phyloP scores from a whole-genome alignment of 1,140 invertebrate genomes.

The Rhagoletis pomonella region DNA sequence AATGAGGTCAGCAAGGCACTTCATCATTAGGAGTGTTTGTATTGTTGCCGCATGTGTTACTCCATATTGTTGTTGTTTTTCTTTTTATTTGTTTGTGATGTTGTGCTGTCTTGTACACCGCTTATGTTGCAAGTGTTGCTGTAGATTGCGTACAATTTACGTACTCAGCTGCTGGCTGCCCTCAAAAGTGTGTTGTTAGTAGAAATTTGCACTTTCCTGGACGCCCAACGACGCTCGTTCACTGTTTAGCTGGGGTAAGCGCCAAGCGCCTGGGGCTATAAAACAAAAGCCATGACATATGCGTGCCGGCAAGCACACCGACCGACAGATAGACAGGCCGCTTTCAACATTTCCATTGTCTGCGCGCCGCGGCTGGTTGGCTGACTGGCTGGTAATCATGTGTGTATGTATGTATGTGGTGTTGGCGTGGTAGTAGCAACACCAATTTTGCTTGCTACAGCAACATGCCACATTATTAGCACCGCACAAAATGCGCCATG shows the following conservation, averaged over 20 bases:
- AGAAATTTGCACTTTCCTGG: neutral
- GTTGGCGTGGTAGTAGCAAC: neutral
- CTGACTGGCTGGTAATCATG: neutral
- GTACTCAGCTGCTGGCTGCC: neutral
- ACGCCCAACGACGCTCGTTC: neutral
- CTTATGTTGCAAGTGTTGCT: neutral
- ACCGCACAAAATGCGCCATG: conserved; percentile 27
- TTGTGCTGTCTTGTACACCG: neutral
- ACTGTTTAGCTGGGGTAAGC: neutral
- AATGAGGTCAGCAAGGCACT: conserved; percentile 46
- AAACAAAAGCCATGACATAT: conserved; percentile 46
- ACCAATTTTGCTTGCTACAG: conserved; percentile 40
- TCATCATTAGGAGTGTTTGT: conserved; percentile 45
- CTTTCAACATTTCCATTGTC: conserved; percentile 26
- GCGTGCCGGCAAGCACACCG: neutral
- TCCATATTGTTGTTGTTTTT: neutral
- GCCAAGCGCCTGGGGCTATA: conserved; percentile 32
- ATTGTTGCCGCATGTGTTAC: conserved; percentile 37
- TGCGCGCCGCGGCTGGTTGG: neutral
- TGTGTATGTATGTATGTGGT: neutral
- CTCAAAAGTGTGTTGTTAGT: neutral
- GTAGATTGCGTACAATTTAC: neutral
- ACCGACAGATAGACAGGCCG: neutral
- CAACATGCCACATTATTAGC: conserved; percentile 43
- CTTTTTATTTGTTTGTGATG: neutral